Conservation (phyloP, 2,113 vertebrate genomes). For the Oncorhynchus tshawytscha region DNA sequence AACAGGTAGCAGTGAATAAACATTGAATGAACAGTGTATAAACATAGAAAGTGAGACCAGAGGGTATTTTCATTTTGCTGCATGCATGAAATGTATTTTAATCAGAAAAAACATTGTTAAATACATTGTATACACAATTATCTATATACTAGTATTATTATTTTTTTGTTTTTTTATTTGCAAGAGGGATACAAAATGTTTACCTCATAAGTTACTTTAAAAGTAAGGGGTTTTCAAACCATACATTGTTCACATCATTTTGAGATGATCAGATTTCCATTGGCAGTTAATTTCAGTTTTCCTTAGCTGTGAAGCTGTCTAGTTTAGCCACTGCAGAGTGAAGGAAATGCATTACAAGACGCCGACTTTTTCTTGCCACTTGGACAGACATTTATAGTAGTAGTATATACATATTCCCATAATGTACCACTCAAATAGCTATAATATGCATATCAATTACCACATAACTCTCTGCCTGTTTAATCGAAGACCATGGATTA, state of each 20-base stretch:
- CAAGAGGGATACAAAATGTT: constrained; percentile 46
- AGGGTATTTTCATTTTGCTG: constrained; percentile 11
- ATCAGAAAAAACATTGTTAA: constrained; percentile 42
- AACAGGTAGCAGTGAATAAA: no score
- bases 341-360: not conserved
- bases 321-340: not conserved
- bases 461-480: no score
- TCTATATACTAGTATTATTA: constrained; percentile 16
- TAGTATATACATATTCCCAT: no score
- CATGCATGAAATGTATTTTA: constrained; percentile 37
- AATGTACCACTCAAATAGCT: no score
- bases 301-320: no score
- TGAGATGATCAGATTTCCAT: not conserved
- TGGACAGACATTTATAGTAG: not conserved
- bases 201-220: not conserved
- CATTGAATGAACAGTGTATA: no score
- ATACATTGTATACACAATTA: constrained; percentile 23
- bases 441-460: no score
- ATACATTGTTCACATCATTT: constrained; percentile 25
- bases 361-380: no score
- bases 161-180: constrained; percentile 54
- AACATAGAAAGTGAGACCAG: no score
- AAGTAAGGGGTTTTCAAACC: not conserved
- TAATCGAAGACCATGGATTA: no score
- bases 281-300: not conserved